phyloP scores from a whole-genome alignment of 2,113 vertebrate species.

The Varanus salvator region DNA sequence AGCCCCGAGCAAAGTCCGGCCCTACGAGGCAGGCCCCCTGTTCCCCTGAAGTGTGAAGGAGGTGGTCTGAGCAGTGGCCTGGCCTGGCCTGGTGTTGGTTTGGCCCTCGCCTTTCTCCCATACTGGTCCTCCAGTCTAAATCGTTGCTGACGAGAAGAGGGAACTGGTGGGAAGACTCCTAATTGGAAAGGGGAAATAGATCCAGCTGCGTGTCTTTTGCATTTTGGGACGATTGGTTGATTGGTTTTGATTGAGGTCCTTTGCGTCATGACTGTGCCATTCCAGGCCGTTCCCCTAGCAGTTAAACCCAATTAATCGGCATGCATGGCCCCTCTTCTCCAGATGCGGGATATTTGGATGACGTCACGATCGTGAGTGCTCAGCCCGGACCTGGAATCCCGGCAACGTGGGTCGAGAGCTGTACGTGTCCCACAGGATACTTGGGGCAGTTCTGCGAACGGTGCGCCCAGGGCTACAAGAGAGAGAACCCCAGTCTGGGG shows the following conservation, averaged over 20 bases:
- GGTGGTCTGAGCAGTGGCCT: not conserved
- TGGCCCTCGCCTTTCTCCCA: not conserved
- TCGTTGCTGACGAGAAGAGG: not conserved
- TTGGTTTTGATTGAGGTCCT: not conserved
- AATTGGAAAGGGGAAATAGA: not conserved
- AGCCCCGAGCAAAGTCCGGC: not conserved
- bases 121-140: not conserved
- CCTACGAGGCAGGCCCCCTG: not conserved
- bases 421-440: conserved; percentile 90
- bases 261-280: not conserved
- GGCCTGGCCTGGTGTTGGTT: not conserved
- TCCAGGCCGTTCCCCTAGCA: not conserved
- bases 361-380: conserved; percentile 87
- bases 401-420: conserved; percentile 91
- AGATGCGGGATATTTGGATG: conserved; percentile 93
- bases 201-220: not conserved
- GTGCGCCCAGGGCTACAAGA: conserved; percentile 87
- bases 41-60: not conserved
- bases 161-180: not conserved
- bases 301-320: not conserved
- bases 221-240: no score
- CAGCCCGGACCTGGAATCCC: conserved; percentile 79
- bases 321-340: not conserved
- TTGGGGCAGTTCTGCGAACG: conserved; percentile 93
- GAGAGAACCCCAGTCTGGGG: conserved; percentile 80